Conservation (phyloP, 2,797 vertebrate genomes). For the Crax fasciolata region DNA sequence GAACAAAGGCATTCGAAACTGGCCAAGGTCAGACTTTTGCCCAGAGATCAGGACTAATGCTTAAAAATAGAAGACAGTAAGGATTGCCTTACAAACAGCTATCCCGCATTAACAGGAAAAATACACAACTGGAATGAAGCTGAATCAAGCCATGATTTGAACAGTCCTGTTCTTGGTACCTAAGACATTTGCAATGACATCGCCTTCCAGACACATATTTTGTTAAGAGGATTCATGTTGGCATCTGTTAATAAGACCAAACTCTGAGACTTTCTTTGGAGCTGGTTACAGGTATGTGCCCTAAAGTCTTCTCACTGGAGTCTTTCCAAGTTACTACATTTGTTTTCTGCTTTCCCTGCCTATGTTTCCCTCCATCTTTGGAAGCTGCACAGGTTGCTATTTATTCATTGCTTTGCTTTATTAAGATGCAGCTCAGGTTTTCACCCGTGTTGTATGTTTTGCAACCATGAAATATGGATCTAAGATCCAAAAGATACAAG, state of each 20-base stretch:
- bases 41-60: not conserved
- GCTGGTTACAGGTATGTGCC: not conserved
- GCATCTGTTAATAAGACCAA: not conserved
- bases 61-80: not conserved
- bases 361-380: not conserved
- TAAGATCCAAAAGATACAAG: conserved; percentile 15
- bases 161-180: fast-evolving
- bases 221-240: not conserved
- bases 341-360: not conserved
- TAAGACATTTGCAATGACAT: fast-evolving
- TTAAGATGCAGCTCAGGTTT: conserved; percentile 47
- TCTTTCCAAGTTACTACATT: not conserved
- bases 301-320: not conserved
- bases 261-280: not conserved
- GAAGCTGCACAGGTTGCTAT: not conserved
- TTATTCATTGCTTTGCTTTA: not conserved
- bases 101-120: not conserved
- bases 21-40: not conserved
- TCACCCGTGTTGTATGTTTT: not conserved
- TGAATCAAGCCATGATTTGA: not conserved
- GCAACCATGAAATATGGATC: conserved; percentile 22
- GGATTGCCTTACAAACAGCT: not conserved
- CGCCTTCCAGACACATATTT: not conserved
- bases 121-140: not conserved
- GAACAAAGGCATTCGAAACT: not conserved